Evolutionary conservation across 30 jellyfish, hydroid and myxozoan genomes (phyloP), one percentile per base, ranked within the genome.

Genomic region (Sanderia malayensis): DNA sequence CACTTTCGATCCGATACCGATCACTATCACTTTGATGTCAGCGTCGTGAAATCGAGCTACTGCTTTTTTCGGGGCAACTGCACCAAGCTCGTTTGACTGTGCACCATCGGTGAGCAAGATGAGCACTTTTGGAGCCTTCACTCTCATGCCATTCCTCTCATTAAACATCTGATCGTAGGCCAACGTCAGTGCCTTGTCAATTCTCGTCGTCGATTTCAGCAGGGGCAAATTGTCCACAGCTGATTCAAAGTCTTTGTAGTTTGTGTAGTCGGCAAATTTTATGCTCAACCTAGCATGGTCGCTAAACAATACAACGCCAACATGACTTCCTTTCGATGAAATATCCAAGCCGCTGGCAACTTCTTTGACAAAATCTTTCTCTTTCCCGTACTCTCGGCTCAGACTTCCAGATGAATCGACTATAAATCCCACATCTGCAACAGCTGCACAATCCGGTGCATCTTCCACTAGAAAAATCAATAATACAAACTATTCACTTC

Each of bases 331-430:
- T 10, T 68, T 44, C 1, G 83, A 62, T 13, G 93, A 66, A 11
- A 88, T 67, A 29, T 70, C 82, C 72, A 88, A 75, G 58, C 92
- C 41, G 34, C 60, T 82, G 25, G 95, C 93, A 55, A 82, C 44
- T 52, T 22, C 49, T 53, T 81, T 88, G 63, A 86, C 71, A 59
- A 79, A 78, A 61, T 86, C 88, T 44, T 86, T 86, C 61, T 86
- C 96, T 63, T 86, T 86, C 31, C 45, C 62, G 47, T 86, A 86
- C 31, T 70, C 80, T 20, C 68, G 34, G 31, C 61, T 77, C 26
- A 86, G 46, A 44, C 94, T 78, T 20, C 88, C 88, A 31, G 96
- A 86, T 2, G 96, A 86, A 46, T 86, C 96, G 33, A 86, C 88
- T 0, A 86, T 66, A 70, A 86, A 86, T 19, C 88, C 94, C 46